Evolutionary conservation across 2,888 invertebrate species (phyloP).

Genomic region (Neocrepidodera transversa): DNA sequence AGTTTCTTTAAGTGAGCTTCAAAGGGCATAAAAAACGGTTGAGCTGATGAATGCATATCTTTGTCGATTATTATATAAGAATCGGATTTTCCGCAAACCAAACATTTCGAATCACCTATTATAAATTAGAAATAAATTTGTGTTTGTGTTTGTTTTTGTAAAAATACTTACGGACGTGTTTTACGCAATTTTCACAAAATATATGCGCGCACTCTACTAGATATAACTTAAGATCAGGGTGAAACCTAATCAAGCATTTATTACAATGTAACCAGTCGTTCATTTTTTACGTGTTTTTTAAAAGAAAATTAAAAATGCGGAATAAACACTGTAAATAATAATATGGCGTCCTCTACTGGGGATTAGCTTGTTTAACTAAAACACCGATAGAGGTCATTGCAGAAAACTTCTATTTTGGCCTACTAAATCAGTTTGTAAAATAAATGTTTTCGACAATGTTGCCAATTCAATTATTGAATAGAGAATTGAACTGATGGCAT

Average conservation of each 20-base stretch:
- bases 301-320: too few relatives aligned
- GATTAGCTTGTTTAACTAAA: not conserved
- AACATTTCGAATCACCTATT: constrained; percentile 45
- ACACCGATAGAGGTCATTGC: not conserved
- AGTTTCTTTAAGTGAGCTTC: constrained; percentile 45
- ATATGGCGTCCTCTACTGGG: not conserved
- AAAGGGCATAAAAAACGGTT: constrained; percentile 50
- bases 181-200: constrained; percentile 52
- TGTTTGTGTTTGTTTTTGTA: too few relatives aligned
- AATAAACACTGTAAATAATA: not conserved
- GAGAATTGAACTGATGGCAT: too few relatives aligned
- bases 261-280: constrained; percentile 57
- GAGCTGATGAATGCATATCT: constrained; percentile 48
- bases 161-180: constrained; percentile 45
- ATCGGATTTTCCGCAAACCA: constrained; percentile 48
- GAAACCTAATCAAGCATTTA: constrained; percentile 50
- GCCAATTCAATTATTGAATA: too few relatives aligned
- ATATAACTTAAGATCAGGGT: constrained; percentile 46
- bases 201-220: constrained; percentile 56
- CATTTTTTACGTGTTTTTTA: constrained; percentile 29
- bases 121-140: too few relatives aligned
- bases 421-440: too few relatives aligned
- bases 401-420: not conserved
- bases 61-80: constrained; percentile 45
- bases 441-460: too few relatives aligned